Base-by-base conservation (phyloP, 2,888 invertebrate species). In the Volucella zonaria region DNA sequence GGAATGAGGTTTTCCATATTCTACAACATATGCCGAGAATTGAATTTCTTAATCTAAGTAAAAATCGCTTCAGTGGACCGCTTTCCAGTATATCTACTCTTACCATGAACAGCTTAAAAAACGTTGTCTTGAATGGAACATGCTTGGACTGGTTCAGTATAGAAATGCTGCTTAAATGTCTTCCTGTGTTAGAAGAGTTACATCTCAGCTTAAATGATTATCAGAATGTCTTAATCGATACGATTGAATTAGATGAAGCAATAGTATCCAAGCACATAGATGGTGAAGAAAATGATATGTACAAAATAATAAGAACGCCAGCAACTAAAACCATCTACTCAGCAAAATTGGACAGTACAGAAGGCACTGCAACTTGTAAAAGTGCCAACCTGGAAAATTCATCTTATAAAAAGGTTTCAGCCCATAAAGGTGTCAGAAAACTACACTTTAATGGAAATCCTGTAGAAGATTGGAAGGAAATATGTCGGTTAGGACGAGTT, bases 171-270 rank as follows among this genome's bases (percentile, higher is more conserved):
- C 93, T 98, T 70, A 94, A 95, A 89, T 94, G 95, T 89, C 93
- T 96, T 86, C 96, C 95, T 76, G 95, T 95, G 90, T 93, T 98
- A 54, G 96, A 97, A 93, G 98, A 98, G 92, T 93, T 99, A 87
- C 98, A 98, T 92, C 93, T 98, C 89, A 98, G 98, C 90, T 93
- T 98, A 82, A 99, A 98, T 92, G 96, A 97, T 90, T 97, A 97
- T 91, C 94, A 94, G 38, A 94, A 95, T 87, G 96, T 97, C 49
- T 94, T 96, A 76, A 92, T 97, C 56, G 94, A 94, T 86, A 91
- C 92, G 23, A 88, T 91, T 49, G 88, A 89, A 80, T 89, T 90
- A 61, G 89, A 89, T 58, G 87, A 87, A 67, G 51, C 62, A 58
- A 40, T 77, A 51, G 54, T 78, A n/a, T 54, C 61, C 42, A 87